Evolutionary conservation across 2,888 invertebrate species (phyloP).

Genomic region (Agrotis exclamationis): DNA sequence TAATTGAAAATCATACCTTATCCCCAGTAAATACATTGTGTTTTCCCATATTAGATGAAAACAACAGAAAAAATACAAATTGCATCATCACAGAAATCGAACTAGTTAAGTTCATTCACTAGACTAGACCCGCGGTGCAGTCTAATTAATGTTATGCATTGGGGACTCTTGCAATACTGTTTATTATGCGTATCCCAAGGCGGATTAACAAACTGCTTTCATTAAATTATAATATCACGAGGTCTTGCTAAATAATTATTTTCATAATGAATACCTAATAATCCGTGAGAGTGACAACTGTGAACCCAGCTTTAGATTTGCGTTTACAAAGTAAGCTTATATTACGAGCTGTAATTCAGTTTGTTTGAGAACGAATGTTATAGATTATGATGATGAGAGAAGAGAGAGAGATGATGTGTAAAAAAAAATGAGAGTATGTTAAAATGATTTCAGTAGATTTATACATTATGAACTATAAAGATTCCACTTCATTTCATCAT

Average conservation of each 20-base stretch:
- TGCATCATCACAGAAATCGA: not conserved
- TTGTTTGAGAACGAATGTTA: no score
- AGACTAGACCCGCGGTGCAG: not conserved
- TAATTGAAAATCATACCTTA: not conserved
- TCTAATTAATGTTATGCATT: not conserved
- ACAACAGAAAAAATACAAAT: not conserved
- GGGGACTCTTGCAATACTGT: no score
- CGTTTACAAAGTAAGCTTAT: slow-evolving; percentile 30
- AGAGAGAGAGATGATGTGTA: no score
- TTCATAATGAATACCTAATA: not conserved
- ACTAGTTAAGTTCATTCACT: not conserved
- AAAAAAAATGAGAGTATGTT: no score
- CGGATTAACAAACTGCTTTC: slow-evolving; percentile 13
- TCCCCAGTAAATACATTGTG: not conserved
- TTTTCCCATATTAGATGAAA: not conserved
- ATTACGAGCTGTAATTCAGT: no score
- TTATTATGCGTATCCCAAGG: not conserved
- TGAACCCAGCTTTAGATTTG: slow-evolving; percentile 22
- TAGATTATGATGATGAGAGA: no score
- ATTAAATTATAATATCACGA: slow-evolving; percentile 15
- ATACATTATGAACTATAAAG: not conserved
- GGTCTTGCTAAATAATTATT: not conserved
- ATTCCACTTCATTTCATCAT: not conserved
- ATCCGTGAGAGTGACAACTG: slow-evolving; percentile 21
- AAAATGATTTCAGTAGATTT: no score